Percentiles rank a stretch among this genome's conserved stretches.
Evolutionary conservation across 1,140 invertebrate genomes (phyloP).

Genomic region (Pantala flavescens): DNA sequence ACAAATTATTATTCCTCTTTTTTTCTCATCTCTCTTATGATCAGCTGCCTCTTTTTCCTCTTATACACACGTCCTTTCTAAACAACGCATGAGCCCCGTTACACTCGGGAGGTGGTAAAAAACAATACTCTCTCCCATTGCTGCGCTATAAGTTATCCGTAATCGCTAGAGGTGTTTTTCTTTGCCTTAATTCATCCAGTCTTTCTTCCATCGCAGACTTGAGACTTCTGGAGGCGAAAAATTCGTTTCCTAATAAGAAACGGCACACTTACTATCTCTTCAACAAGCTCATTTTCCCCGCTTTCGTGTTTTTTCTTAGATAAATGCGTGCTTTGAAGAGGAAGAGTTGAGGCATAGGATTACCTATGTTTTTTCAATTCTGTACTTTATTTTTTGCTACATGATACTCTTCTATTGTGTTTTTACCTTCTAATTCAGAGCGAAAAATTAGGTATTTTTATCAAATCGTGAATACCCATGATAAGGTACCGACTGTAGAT

Average conservation of each 20-base stretch:
- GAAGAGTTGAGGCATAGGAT: too few relatives aligned
- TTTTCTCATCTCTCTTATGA: not conserved
- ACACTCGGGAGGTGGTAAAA: not conserved
- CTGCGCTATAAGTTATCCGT: not conserved
- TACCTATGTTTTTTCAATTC: too few relatives aligned
- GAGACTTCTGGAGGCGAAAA: not conserved
- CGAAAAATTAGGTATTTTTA: too few relatives aligned
- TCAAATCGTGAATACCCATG: too few relatives aligned
- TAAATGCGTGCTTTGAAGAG: too few relatives aligned
- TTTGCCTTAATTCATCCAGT: not conserved
- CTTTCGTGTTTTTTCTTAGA: too few relatives aligned
- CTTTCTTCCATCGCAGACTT: not conserved
- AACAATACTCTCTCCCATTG: not conserved
- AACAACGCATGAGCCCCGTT: not conserved
- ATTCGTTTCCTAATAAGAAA: not conserved
- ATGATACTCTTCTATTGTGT: too few relatives aligned
- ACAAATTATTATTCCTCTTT: constrained; percentile 4
- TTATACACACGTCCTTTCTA: not conserved
- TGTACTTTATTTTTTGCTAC: too few relatives aligned
- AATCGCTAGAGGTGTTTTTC: not conserved
- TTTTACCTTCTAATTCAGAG: too few relatives aligned
- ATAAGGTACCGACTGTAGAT: too few relatives aligned
- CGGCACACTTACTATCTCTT: not conserved
- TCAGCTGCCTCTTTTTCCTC: not conserved
- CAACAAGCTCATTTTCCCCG: not conserved